These are phyloP conservation scores for Ectobius pallidus DNA, from an alignment of 2,888 invertebrate genomes.

Conservation along the genomic window DNA sequence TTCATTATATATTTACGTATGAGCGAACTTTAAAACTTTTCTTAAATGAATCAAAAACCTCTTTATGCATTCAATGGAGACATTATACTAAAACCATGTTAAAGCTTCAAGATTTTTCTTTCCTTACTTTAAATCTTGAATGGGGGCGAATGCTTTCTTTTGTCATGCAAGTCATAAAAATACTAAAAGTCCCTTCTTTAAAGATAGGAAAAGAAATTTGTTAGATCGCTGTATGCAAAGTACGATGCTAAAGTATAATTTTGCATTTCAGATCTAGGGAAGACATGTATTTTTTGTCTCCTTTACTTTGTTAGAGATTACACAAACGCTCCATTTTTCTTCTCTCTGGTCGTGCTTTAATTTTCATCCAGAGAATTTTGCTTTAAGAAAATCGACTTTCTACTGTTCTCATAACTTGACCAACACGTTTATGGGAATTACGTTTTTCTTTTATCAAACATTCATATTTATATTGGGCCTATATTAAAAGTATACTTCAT, in stretches of 20 bases:
- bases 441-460: too few species aligned
- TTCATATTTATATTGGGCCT: too few species aligned
- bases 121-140: neutral
- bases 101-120: neutral
- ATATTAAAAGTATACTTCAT: too few species aligned
- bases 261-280: neutral
- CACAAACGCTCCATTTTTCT: too few species aligned
- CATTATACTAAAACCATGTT: neutral
- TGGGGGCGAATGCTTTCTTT: neutral
- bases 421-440: too few species aligned
- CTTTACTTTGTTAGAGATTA: neutral
- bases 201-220: neutral
- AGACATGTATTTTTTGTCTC: neutral
- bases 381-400: too few species aligned
- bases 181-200: neutral
- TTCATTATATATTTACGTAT: neutral
- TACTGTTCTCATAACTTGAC: too few species aligned
- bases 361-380: too few species aligned
- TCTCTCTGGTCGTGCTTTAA: too few species aligned
- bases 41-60: neutral
- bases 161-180: neutral
- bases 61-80: neutral
- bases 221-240: neutral
- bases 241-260: neutral
- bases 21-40: neutral